Evolutionary conservation across 2,888 invertebrate genomes (phyloP).

Genomic region (Chrysopilus asiliformis): DNA sequence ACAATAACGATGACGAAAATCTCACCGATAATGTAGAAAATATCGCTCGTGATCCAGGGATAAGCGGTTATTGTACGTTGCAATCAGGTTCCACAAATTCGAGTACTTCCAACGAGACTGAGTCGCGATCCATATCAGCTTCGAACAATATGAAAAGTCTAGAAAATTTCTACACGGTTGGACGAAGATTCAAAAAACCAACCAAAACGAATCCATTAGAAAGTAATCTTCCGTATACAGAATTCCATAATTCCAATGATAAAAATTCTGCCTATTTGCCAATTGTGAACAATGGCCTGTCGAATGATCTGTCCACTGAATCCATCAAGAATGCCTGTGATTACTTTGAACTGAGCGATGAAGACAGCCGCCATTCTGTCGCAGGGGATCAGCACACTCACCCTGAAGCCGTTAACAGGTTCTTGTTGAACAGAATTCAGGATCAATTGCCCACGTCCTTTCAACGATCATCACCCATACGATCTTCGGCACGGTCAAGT

Average conservation of each 20-base stretch:
- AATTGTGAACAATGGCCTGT: slow-evolving; percentile 18
- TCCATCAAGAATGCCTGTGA: slow-evolving; percentile 29
- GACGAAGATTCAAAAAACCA: slow-evolving; percentile 10
- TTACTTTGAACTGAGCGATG: slow-evolving; percentile 18
- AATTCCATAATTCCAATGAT: slow-evolving; percentile 11
- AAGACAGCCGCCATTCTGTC: slow-evolving; percentile 14
- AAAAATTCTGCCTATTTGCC: too few species aligned
- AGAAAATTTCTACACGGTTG: slow-evolving; percentile 11
- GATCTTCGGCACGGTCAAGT: slow-evolving; percentile 5
- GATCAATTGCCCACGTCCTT: slow-evolving; percentile 5
- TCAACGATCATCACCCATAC: slow-evolving; percentile 5
- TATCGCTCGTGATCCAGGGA: slow-evolving; percentile 4
- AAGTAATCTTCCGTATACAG: slow-evolving; percentile 9
- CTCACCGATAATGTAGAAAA: too few species aligned
- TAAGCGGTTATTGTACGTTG: slow-evolving; percentile 13
- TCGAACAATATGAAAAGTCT: slow-evolving; percentile 5
- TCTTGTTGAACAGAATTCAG: slow-evolving; percentile 10
- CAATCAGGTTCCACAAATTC: slow-evolving; percentile 4
- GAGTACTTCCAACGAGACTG: neutral
- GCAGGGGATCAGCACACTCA: too few species aligned
- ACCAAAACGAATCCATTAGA: slow-evolving; percentile 7
- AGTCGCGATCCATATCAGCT: neutral
- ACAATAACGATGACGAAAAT: neutral
- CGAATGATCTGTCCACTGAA: slow-evolving; percentile 28
- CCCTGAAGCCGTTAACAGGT: slow-evolving; percentile 9